Conservation (phyloP, 2,113 vertebrate species). For the Antigone vipio region DNA sequence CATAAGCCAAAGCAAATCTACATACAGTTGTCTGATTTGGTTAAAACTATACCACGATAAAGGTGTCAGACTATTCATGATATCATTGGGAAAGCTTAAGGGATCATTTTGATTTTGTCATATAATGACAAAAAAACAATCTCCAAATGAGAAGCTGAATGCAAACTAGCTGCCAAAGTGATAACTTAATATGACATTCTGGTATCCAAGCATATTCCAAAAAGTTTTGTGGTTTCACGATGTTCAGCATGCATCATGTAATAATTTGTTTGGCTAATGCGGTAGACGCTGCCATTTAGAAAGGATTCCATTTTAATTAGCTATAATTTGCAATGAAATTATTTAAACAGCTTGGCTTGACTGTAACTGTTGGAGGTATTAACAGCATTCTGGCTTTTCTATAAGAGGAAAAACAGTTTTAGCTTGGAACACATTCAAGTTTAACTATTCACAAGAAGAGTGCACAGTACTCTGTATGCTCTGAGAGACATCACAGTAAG, state of each 20-base stretch:
- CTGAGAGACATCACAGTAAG: background rate
- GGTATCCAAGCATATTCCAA: background rate
- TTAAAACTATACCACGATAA: background rate
- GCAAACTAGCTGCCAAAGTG: background rate
- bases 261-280: background rate
- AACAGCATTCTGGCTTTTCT: background rate
- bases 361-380: background rate
- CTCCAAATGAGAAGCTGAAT: background rate
- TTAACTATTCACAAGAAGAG: background rate
- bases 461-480: background rate
- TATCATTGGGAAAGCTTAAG: background rate
- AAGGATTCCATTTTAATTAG: background rate
- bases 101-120: background rate
- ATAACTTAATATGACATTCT: background rate
- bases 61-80: background rate
- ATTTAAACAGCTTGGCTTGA: background rate
- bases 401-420: background rate
- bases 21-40: background rate
- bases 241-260: background rate
- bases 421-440: background rate
- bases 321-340: background rate
- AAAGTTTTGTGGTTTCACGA: background rate
- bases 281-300: background rate
- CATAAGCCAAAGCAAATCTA: background rate
- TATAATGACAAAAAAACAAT: background rate